Conservation (phyloP, 2,113 vertebrate genomes). For the Theropithecus gelada region DNA sequence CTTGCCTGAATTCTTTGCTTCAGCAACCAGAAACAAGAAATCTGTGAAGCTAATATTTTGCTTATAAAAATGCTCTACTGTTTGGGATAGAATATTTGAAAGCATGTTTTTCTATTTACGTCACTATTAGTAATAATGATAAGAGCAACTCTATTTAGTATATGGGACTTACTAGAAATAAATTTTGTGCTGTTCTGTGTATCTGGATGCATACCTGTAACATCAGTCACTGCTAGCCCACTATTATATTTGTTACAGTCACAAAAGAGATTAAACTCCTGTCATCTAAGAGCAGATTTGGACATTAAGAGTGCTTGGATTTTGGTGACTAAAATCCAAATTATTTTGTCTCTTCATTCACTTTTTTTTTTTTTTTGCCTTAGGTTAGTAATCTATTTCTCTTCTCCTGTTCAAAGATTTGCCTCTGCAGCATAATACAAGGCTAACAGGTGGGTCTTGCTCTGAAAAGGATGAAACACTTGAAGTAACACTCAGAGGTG, state of each 20-base stretch:
- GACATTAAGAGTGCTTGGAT: background rate
- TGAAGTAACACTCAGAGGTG: background rate
- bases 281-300: background rate
- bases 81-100: background rate
- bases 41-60: background rate
- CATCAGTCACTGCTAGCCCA: background rate
- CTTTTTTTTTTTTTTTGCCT: background rate
- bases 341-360: background rate
- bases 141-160: conserved; percentile 21
- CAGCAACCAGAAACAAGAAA: background rate
- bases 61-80: background rate
- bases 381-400: background rate
- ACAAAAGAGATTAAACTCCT: conserved; percentile 28
- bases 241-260: background rate
- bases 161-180: conserved; percentile 24
- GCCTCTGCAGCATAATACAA: background rate
- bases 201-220: background rate
- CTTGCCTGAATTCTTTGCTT: background rate
- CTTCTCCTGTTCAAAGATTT: background rate
- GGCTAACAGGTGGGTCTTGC: background rate
- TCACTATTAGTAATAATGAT: conserved; percentile 44
- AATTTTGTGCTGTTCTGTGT: background rate
- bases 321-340: background rate
- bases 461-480: background rate
- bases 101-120: conserved; percentile 36